These are phyloP conservation scores for Cisticola juncidis DNA, from an alignment of 2,113 vertebrate genomes.

Conservation along the genomic window DNA sequence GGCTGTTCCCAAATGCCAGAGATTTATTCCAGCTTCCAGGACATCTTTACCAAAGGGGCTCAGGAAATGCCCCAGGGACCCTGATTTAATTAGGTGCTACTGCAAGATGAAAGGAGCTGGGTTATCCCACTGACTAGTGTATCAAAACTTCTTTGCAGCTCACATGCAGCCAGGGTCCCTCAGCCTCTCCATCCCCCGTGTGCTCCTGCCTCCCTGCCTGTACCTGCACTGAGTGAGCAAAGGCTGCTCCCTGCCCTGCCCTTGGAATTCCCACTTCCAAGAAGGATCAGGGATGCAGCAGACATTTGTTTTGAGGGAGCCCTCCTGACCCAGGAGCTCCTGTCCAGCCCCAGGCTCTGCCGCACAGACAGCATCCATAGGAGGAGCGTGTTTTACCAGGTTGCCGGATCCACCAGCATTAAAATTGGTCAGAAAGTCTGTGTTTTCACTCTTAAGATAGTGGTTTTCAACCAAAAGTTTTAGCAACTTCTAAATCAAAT, in stretches of 20 bases:
- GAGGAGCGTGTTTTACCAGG: accelerated
- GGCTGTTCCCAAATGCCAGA: not conserved
- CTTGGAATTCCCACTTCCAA: not conserved
- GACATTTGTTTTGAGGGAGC: not conserved
- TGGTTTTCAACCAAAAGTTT: not conserved
- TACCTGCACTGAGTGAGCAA: not conserved
- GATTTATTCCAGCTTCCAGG: not conserved
- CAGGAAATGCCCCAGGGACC: not conserved
- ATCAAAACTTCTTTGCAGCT: not conserved
- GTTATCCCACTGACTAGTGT: not conserved
- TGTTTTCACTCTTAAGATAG: not conserved
- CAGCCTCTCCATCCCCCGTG: accelerated
- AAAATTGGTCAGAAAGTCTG: not conserved
- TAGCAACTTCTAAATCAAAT: not conserved
- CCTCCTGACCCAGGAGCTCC: not conserved
- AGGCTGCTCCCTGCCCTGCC: not conserved
- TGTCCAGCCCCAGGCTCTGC: not conserved
- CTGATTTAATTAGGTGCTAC: not conserved
- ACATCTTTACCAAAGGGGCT: not conserved
- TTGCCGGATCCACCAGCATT: not conserved
- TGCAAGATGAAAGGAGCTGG: not conserved
- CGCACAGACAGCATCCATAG: not conserved
- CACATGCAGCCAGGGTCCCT: not conserved
- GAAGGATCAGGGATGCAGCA: not conserved
- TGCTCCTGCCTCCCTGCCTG: not conserved